Percentiles rank a stretch among this genome's conserved stretches.
Evolutionary conservation across 2,888 invertebrate species (phyloP).

Genomic region (Pinctada fucata): DNA sequence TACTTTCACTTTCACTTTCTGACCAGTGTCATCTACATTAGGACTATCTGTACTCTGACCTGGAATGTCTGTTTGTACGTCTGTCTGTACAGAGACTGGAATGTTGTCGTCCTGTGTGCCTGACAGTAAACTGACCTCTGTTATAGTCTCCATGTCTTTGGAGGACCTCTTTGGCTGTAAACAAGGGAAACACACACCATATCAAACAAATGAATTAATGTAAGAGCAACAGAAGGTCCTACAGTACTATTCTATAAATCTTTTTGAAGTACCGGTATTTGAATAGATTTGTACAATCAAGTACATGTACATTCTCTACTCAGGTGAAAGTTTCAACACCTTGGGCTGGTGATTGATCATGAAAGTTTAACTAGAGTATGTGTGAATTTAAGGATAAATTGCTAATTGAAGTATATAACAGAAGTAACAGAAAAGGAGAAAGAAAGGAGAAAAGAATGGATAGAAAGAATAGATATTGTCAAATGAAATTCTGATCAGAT

Average conservation of each 20-base stretch:
- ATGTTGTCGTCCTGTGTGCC: slow-evolving; percentile 15
- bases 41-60: background rate
- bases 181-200: slow-evolving; percentile 6
- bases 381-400: too few species aligned
- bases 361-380: too few species aligned
- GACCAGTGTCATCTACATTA: background rate
- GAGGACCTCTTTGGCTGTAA: slow-evolving; percentile 90
- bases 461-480: too few species aligned
- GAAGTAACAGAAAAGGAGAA: too few species aligned
- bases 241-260: background rate
- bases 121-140: slow-evolving; percentile 71
- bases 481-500: too few species aligned
- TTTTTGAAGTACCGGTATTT: too few species aligned
- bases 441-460: too few species aligned
- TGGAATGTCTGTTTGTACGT: slow-evolving; percentile 5
- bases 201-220: background rate
- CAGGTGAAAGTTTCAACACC: too few species aligned
- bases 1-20: slow-evolving; percentile 12
- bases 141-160: slow-evolving; percentile 91
- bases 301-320: too few species aligned
- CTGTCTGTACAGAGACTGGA: slow-evolving; percentile 1
- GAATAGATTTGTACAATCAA: too few species aligned
- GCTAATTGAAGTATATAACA: too few species aligned
- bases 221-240: background rate
- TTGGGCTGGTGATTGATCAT: too few species aligned